A percentile compares a stretch with the other conserved stretches of the same genome.
These are phyloP conservation scores for Oeneis ivallda DNA, from an alignment of 2,888 invertebrate genomes.

Conservation along the genomic window DNA sequence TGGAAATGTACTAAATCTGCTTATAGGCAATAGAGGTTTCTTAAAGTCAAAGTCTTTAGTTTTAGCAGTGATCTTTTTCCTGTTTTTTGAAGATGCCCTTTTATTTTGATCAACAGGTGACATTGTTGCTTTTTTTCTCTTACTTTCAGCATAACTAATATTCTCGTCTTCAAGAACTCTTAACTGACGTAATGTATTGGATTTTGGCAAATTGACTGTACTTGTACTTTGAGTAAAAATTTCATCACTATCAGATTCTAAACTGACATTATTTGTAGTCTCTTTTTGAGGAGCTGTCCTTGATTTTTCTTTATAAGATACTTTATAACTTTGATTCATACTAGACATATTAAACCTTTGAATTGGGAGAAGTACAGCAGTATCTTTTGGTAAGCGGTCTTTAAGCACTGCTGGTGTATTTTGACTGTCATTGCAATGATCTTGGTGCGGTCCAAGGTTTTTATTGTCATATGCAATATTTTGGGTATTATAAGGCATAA, in stretches of 20 bases:
- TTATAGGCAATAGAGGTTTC: constrained; percentile 31
- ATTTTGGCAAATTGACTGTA: constrained; percentile 23
- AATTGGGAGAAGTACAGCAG: constrained; percentile 53
- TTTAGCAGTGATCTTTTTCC: constrained; percentile 12
- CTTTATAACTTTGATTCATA: constrained; percentile 11
- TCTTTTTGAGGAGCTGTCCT: constrained; percentile 10
- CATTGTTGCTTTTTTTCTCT: constrained; percentile 25
- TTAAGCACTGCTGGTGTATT: constrained; percentile 44
- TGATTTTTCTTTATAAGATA: constrained; percentile 13
- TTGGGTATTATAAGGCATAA: constrained; percentile 19
- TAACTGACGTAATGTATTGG: constrained; percentile 15
- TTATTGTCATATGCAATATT: constrained; percentile 28
- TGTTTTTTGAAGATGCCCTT: background rate
- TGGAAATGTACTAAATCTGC: constrained; percentile 22
- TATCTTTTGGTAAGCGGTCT: constrained; percentile 57
- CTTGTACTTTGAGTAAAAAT: constrained; percentile 33
- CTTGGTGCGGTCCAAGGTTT: constrained; percentile 6
- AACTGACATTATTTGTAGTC: constrained; percentile 7
- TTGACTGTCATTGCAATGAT: constrained; percentile 16
- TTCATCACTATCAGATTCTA: constrained; percentile 26
- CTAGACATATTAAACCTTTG: constrained; percentile 60
- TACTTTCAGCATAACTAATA: constrained; percentile 22
- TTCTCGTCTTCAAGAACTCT: constrained; percentile 29
- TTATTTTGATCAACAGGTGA: constrained; percentile 19
- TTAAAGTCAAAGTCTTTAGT: constrained; percentile 35